Evolutionary conservation across 2,888 invertebrate genomes (phyloP).

Genomic region (Furcula furcula): DNA sequence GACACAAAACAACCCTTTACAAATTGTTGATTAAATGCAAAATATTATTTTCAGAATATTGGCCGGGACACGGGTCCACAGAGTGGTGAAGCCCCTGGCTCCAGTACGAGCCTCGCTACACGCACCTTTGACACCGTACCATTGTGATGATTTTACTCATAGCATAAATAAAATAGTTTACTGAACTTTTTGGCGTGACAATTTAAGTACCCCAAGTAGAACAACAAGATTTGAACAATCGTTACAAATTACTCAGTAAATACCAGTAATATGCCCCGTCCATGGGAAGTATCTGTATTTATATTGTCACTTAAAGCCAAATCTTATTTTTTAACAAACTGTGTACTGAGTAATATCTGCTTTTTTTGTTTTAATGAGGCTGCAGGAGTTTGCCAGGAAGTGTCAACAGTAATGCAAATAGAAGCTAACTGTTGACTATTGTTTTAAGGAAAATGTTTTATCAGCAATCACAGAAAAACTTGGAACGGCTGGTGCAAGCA

Average conservation of each 20-base stretch:
- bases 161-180: conserved; percentile 38
- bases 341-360: conserved; percentile 59
- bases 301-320: conserved; percentile 60
- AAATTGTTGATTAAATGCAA: no score
- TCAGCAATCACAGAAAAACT: conserved; percentile 54
- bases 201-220: conserved; percentile 43
- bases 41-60: conserved; percentile 60
- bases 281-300: conserved; percentile 30
- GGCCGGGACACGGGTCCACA: conserved; percentile 81
- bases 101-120: conserved; percentile 72
- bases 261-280: conserved; percentile 12
- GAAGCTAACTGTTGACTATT: conserved; percentile 46
- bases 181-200: conserved; percentile 58
- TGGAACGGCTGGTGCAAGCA: conserved; percentile 63
- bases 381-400: conserved; percentile 47
- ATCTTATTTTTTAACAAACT: conserved; percentile 51
- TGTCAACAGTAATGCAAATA: conserved; percentile 44
- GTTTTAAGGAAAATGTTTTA: conserved; percentile 60
- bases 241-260: conserved; percentile 25
- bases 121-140: conserved; percentile 70
- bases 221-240: conserved; percentile 22
- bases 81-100: conserved; percentile 84
- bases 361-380: conserved; percentile 58
- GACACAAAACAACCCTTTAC: no score
- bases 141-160: conserved; percentile 67